Base-by-base conservation (phyloP, 2,113 vertebrate genomes). In the Myxocyprinus asiaticus region DNA sequence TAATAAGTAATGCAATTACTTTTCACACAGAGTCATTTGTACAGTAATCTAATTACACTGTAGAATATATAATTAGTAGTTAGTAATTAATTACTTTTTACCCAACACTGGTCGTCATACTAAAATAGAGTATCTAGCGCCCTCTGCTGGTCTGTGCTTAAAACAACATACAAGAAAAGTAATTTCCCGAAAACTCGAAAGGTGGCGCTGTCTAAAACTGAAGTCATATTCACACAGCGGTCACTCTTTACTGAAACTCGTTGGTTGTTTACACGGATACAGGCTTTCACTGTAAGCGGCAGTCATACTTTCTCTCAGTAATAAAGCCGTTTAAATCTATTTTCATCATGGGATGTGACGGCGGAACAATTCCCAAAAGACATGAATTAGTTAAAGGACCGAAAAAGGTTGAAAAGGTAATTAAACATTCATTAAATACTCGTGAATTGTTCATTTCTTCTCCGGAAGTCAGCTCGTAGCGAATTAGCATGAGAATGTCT, bases 361-460 rank as follows among this genome's bases (percentile, higher is more conserved):
- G 98, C 0, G 98, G 98, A 5, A 99, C 98, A 0, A 99, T 99
- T 79, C 98, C 98, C 0, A 99, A 98, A 91, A 93, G 98, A 71
- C 98, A 99, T 61, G 98, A 99, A 77, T 86, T 99, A 87, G 98
- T 99, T n/a, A 99, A 99, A 88, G 98, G 96, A 0, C 98, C 98
- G 0, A 97, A 98, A 64, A 99, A 99, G 84, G 92, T 95, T 4
- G 96, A 96, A 84, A 96, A 98, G 96, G 98, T 98, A 1, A 5
- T 59, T 5, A 48, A 62, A 62, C 1, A 15, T 5, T 33, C 22
- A 1, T 33, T 33, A n/a, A 11, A 7, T 58, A 3, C 15, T 45
- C 45, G 3, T 59, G 15, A 3, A 9, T 11, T 9, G 6, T 33
- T 22, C 8, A 14, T 17, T 33, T 33, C 22, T 33, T 14, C 0